Evolutionary conservation across 2,797 vertebrate genomes (phyloP).

Genomic region (Pyrocephalus nanus): DNA sequence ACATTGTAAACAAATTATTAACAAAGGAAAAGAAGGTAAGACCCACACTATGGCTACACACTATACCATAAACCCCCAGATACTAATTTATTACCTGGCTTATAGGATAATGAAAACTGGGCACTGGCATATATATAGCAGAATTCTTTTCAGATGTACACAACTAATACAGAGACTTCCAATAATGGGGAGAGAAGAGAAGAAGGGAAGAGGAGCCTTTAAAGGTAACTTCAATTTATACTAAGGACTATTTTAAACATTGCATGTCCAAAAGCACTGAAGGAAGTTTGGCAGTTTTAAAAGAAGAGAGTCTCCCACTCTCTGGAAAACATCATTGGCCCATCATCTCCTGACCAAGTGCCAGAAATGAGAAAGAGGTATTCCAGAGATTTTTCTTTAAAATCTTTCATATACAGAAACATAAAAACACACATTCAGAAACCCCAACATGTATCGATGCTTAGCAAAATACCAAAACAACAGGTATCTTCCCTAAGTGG

Average conservation of each 20-base stretch:
- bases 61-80: rapidly evolving
- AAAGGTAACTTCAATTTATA: background rate
- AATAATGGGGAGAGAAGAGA: background rate
- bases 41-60: background rate
- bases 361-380: background rate
- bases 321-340: background rate
- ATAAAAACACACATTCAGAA: background rate
- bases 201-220: background rate
- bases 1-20: background rate
- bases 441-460: background rate
- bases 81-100: background rate
- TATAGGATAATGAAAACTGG: background rate
- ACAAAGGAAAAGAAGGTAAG: background rate
- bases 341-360: background rate
- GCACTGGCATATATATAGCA: background rate
- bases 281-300: background rate
- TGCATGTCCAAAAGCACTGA: background rate
- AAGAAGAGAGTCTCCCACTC: background rate
- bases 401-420: background rate
- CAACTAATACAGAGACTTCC: background rate
- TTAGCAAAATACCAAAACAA: background rate
- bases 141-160: background rate
- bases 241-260: background rate
- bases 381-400: background rate
- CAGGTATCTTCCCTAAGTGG: background rate